Percentiles rank a stretch among this genome's conserved stretches.
Evolutionary conservation across 2,888 invertebrate genomes (phyloP).

Genomic region (Watsonalla binaria): DNA sequence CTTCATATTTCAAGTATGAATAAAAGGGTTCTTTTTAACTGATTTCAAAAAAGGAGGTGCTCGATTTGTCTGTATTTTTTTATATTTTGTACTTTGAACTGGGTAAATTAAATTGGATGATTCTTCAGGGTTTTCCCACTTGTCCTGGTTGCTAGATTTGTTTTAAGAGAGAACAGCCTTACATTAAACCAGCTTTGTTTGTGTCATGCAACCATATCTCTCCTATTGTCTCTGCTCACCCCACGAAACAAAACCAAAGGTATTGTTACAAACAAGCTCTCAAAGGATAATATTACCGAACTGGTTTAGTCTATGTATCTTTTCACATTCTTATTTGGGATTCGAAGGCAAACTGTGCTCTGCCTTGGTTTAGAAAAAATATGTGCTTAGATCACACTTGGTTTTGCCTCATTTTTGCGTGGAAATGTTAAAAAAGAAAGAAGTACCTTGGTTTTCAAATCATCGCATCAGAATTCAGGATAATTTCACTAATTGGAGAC

Average conservation of each 20-base stretch:
- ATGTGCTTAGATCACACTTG: constrained; percentile 24
- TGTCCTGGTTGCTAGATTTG: no score
- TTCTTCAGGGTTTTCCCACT: no score
- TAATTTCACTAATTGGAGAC: constrained; percentile 55
- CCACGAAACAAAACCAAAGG: constrained; percentile 39
- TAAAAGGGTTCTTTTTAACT: no score
- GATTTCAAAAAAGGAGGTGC: no score
- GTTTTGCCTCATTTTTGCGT: constrained; percentile 24
- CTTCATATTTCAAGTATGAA: no score
- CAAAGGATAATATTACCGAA: constrained; percentile 46
- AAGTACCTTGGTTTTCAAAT: constrained; percentile 65
- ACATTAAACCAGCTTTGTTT: constrained; percentile 26
- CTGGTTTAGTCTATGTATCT: constrained; percentile 45
- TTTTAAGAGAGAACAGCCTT: no score
- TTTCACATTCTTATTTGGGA: constrained; percentile 41
- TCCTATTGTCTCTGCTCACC: constrained; percentile 37
- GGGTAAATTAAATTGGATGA: no score
- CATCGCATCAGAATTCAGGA: constrained; percentile 61
- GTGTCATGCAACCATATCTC: constrained; percentile 20
- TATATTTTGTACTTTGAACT: no score
- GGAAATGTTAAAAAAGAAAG: constrained; percentile 70
- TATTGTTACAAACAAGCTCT: constrained; percentile 23
- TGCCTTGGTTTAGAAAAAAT: constrained; percentile 18
- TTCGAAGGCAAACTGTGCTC: constrained; percentile 24
- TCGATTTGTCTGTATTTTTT: no score